A percentile compares a stretch with the other conserved stretches of the same genome.
These are phyloP conservation scores for Galaxias olidus DNA, from an alignment of 2,797 vertebrate species.

Conservation along the genomic window DNA sequence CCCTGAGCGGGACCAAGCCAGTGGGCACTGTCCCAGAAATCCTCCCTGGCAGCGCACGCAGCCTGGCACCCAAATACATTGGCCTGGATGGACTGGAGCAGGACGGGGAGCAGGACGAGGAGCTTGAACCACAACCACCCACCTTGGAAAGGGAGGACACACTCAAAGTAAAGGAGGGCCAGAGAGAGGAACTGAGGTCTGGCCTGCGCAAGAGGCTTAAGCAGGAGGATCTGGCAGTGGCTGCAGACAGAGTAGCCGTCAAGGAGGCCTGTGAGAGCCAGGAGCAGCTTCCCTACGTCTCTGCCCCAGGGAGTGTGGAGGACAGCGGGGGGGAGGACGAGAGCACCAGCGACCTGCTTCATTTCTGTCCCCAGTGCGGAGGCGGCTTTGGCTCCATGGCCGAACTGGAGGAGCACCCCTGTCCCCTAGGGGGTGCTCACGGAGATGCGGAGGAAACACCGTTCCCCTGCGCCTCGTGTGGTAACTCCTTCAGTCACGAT, in stretches of 20 bases:
- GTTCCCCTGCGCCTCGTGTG: constrained; percentile 87
- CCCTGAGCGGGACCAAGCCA: constrained; percentile 35
- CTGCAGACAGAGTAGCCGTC: constrained; percentile 53
- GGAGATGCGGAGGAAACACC: constrained; percentile 84
- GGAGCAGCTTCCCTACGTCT: constrained; percentile 72
- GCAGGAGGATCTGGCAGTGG: constrained; percentile 57
- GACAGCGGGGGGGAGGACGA: constrained; percentile 68
- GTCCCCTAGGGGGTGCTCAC: constrained; percentile 78
- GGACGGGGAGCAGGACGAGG: constrained; percentile 50
- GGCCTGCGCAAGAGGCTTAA: constrained; percentile 72
- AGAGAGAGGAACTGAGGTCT: constrained; percentile 64
- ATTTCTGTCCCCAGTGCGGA: constrained; percentile 78
- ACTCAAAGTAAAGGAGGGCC: constrained; percentile 40
- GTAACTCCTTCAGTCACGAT: constrained; percentile 89
- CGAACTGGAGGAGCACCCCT: constrained; percentile 76
- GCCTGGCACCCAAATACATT: constrained; percentile 71
- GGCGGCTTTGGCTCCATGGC: constrained; percentile 68
- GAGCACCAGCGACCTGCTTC: constrained; percentile 62
- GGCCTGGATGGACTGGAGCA: constrained; percentile 80
- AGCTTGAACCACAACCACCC: constrained; percentile 55
- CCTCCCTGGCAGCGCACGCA: constrained; percentile 40
- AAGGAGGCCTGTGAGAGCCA: constrained; percentile 70
- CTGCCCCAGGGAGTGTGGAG: constrained; percentile 63
- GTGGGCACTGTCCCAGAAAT: constrained; percentile 35
- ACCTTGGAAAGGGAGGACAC: constrained; percentile 59